Conservation (phyloP, 23 tunicate genomes). For the Styela plicata region DNA sequence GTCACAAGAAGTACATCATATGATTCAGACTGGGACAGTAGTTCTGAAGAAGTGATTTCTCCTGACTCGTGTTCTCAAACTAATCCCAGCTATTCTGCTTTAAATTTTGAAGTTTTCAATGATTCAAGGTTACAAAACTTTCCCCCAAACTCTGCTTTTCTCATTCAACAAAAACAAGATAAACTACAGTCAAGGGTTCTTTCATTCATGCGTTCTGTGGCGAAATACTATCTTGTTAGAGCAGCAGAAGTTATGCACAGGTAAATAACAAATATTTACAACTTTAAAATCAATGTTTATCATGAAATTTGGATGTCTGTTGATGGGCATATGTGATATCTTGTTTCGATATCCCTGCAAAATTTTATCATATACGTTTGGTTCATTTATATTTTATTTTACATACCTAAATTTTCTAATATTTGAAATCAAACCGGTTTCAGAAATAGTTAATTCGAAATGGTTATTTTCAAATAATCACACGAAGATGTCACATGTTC, state of each 20-base stretch:
- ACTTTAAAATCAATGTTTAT: not conserved
- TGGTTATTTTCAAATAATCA: too few relatives aligned
- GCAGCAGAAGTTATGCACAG: conserved; percentile 14
- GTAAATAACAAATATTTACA: not conserved
- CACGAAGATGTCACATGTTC: too few relatives aligned
- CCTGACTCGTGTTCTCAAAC: not conserved
- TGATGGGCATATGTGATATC: too few relatives aligned
- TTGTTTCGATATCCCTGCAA: too few relatives aligned
- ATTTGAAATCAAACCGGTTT: too few relatives aligned
- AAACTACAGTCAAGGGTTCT: not conserved
- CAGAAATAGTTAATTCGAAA: too few relatives aligned
- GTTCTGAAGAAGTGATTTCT: not conserved
- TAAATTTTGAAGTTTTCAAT: not conserved
- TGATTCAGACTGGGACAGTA: not conserved
- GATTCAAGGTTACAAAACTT: not conserved
- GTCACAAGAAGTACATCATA: not conserved
- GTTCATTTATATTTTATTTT: too few relatives aligned
- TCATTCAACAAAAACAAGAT: not conserved
- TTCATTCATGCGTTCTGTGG: not conserved
- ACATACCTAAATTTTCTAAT: too few relatives aligned
- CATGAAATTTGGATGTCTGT: too few relatives aligned
- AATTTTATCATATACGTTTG: too few relatives aligned
- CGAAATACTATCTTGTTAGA: conserved; percentile 16
- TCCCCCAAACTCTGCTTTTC: not conserved
- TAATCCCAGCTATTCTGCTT: not conserved